Percentiles rank a stretch among this genome's conserved stretches.
Conservation (phyloP, 2,888 invertebrate species). For the Emmelina monodactyla region DNA sequence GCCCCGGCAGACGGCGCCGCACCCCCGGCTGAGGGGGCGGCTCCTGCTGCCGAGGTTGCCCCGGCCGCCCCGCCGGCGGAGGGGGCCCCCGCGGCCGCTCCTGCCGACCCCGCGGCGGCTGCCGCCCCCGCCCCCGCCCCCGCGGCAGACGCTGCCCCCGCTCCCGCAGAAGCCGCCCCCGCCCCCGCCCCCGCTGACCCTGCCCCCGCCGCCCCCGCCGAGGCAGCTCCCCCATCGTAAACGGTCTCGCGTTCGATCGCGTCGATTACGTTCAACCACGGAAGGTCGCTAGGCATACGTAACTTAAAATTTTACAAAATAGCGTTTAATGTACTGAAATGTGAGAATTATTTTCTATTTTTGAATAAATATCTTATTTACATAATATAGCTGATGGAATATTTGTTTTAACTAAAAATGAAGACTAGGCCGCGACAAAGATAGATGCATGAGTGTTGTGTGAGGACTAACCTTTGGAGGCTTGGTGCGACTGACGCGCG, state of each 20-base stretch:
- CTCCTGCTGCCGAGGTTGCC: slow-evolving; percentile 21
- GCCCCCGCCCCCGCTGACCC: slow-evolving; percentile 21
- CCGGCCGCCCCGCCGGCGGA: slow-evolving; percentile 20
- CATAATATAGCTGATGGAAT: slow-evolving; percentile 62
- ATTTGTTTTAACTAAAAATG: slow-evolving; percentile 5
- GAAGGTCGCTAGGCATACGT: too few species aligned
- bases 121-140: slow-evolving; percentile 18
- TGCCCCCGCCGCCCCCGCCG: slow-evolving; percentile 15
- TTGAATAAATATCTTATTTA: not conserved
- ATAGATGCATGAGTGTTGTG: slow-evolving; percentile 30
- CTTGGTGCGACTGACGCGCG: slow-evolving; percentile 25
- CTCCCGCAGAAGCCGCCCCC: slow-evolving; percentile 25
- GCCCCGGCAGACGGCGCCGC: slow-evolving; percentile 30
- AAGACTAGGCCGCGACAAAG: slow-evolving; percentile 8
- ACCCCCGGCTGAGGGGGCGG: slow-evolving; percentile 31
- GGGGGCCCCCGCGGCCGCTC: slow-evolving; percentile 25
- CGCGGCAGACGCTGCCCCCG: slow-evolving; percentile 27
- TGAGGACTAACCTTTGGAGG: slow-evolving; percentile 16
- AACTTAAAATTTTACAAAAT: too few species aligned
- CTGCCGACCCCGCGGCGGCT: slow-evolving; percentile 28
- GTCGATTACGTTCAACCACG: too few species aligned
- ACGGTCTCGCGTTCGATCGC: too few species aligned
- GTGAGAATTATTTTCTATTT: not conserved
- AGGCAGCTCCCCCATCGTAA: slow-evolving; percentile 11
- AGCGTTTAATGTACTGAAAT: not conserved